These are phyloP conservation scores for Raillietiella orientalis DNA, from an alignment of 2,888 invertebrate species.

Conservation along the genomic window DNA sequence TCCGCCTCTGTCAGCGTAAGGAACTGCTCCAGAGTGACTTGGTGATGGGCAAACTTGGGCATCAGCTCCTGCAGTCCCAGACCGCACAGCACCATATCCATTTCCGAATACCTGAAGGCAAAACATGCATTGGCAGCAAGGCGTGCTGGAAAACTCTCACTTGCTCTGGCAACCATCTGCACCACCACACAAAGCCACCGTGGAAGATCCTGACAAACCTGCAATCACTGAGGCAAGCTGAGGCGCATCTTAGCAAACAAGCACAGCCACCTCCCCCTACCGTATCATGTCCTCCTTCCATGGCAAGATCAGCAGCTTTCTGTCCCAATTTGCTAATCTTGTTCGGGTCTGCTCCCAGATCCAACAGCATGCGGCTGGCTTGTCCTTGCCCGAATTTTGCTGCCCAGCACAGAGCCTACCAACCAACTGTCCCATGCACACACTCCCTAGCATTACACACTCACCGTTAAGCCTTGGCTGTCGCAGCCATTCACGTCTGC, in stretches of 20 bases:
- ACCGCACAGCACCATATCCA: slow-evolving; percentile 14
- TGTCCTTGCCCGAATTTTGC: not conserved
- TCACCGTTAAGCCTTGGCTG: not conserved
- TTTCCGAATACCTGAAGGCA: slow-evolving; percentile 8
- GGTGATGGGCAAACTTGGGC: slow-evolving; percentile 11
- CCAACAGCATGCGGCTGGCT: slow-evolving; percentile 9
- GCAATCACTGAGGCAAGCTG: too few species aligned
- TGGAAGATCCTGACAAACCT: too few species aligned
- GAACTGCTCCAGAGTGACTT: slow-evolving; percentile 12
- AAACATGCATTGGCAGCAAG: not conserved
- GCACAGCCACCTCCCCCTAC: too few species aligned
- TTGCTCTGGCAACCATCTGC: too few species aligned
- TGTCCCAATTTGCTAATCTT: slow-evolving; percentile 4
- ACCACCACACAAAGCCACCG: too few species aligned
- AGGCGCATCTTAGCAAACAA: too few species aligned
- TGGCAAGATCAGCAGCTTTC: not conserved
- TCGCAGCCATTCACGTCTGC: not conserved
- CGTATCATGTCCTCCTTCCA: not conserved
- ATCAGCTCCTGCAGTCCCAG: slow-evolving; percentile 11
- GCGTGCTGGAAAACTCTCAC: too few species aligned
- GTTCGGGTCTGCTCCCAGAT: slow-evolving; percentile 12
- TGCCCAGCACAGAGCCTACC: not conserved
- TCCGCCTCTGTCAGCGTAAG: slow-evolving; percentile 13
- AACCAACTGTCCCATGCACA: too few species aligned
- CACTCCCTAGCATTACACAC: too few species aligned